Conservation (phyloP, 2,113 vertebrate genomes). For the Octodon degus region DNA sequence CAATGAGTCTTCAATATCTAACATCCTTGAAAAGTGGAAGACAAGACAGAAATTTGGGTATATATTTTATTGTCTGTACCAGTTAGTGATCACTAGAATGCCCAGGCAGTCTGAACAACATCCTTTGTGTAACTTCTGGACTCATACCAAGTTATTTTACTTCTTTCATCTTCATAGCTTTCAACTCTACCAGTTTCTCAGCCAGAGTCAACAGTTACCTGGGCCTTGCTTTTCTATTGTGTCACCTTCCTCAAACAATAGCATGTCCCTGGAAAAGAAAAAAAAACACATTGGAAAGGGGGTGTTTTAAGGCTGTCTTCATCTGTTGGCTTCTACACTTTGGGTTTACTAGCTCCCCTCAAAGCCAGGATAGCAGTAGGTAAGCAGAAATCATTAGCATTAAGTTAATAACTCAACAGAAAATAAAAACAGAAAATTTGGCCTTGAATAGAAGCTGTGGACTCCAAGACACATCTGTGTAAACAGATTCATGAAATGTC, state of each 20-base stretch:
- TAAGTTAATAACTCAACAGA: conserved; percentile 30
- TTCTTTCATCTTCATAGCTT: conserved; percentile 35
- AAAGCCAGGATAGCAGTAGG: background rate
- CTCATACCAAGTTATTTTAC: conserved; percentile 41
- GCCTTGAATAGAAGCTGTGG: conserved; percentile 3
- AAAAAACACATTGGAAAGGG: background rate
- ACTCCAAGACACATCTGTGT: background rate
- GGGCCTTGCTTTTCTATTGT: conserved; percentile 3
- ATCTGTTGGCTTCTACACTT: background rate
- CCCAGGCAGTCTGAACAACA: background rate
- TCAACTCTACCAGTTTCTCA: conserved; percentile 31
- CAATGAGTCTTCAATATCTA: background rate
- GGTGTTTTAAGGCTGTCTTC: background rate
- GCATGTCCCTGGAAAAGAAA: background rate
- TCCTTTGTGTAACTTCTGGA: conserved; percentile 9
- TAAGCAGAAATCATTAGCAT: conserved; percentile 11
- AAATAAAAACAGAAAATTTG: conserved; percentile 15
- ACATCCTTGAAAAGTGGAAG: background rate
- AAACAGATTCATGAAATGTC: background rate
- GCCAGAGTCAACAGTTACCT: conserved; percentile 7
- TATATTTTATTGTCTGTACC: background rate
- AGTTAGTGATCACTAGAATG: background rate
- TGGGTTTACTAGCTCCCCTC: background rate
- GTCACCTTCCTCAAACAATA: background rate
- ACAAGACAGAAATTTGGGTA: background rate